Conservation (phyloP, 1,140 invertebrate genomes). For the Holotrichia oblita region DNA sequence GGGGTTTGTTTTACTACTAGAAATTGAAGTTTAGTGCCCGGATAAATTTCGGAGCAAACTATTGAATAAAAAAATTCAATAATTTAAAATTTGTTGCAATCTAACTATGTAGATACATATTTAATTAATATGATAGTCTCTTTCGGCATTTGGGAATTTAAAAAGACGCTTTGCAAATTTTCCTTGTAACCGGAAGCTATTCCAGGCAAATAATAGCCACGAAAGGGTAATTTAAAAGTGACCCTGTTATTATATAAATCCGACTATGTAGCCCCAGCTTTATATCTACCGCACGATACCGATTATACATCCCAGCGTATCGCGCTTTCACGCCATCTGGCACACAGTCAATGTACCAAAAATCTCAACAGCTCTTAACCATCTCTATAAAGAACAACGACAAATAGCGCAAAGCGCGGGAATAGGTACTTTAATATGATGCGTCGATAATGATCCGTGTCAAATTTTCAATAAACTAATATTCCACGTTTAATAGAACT, state of each 20-base stretch:
- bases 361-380: background rate
- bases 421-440: slow-evolving; percentile 17
- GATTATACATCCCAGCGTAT: background rate
- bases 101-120: too few relatives aligned
- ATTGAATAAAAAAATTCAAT: too few relatives aligned
- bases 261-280: background rate
- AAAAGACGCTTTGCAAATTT: background rate
- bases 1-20: too few relatives aligned
- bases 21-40: too few relatives aligned
- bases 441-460: slow-evolving; percentile 20
- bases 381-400: slow-evolving; percentile 23
- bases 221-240: background rate
- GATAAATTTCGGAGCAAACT: too few relatives aligned
- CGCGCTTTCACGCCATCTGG: background rate
- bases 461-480: slow-evolving; percentile 36
- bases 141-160: too few relatives aligned
- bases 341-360: background rate
- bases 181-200: slow-evolving; percentile 8
- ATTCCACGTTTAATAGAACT: slow-evolving; percentile 31
- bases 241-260: slow-evolving; percentile 7
- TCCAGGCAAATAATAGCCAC: slow-evolving; percentile 15
- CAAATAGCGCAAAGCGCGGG: background rate
- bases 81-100: too few relatives aligned
- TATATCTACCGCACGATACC: background rate
- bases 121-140: too few relatives aligned